Conservation (phyloP, 2,888 invertebrate species). For the Amorpha juglandis region DNA sequence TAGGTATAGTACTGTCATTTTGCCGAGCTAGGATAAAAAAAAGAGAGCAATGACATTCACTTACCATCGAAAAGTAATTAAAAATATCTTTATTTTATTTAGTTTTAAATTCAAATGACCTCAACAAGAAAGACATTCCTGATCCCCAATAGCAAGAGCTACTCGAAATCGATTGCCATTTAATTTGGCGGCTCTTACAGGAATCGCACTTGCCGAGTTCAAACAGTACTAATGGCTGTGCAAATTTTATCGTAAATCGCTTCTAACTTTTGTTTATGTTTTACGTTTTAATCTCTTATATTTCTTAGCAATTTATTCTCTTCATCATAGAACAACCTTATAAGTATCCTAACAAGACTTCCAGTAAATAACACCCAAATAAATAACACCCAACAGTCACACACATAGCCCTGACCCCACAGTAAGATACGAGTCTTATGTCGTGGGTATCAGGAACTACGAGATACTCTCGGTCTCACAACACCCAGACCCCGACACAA, state of each 20-base stretch:
- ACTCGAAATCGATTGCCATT: constrained; percentile 73
- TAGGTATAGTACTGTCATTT: no score
- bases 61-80: background rate
- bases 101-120: background rate
- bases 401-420: no score
- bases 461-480: no score
- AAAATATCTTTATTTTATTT: background rate
- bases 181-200: constrained; percentile 51
- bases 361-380: no score
- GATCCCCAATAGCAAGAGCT: constrained; percentile 55
- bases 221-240: constrained; percentile 69
- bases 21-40: no score
- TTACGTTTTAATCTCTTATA: constrained; percentile 43
- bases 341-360: no score
- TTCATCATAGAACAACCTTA: no score
- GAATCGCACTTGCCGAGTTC: constrained; percentile 41
- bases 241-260: constrained; percentile 56
- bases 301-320: background rate
- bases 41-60: no score
- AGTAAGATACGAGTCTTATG: no score
- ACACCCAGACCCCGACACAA: no score
- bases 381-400: no score
- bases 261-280: constrained; percentile 48
- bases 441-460: no score
- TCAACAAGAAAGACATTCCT: constrained; percentile 10